Conservation (phyloP, 2,797 vertebrate genomes). For the Novumbra hubbsi region DNA sequence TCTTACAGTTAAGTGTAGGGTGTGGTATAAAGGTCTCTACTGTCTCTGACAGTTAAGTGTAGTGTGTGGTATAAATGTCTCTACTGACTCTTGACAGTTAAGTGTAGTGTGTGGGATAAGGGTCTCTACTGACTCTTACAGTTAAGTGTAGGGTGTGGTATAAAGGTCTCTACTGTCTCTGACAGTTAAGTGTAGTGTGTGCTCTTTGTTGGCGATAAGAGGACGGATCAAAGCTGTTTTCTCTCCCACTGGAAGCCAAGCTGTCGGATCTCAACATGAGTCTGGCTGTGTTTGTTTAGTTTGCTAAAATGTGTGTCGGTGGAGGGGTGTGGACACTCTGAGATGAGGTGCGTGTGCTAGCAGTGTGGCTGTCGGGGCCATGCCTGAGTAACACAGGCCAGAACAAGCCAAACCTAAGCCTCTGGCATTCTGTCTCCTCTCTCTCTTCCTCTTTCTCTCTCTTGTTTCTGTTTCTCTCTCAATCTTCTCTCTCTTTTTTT, state of each 20-base stretch:
- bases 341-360: slow-evolving; percentile 35
- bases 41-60: no score
- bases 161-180: background rate
- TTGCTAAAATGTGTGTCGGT: slow-evolving; percentile 9
- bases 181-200: slow-evolving; percentile 3
- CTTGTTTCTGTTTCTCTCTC: slow-evolving; percentile 8
- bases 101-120: slow-evolving; percentile 4
- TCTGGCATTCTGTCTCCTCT: slow-evolving; percentile 35
- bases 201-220: background rate
- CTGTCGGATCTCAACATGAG: slow-evolving; percentile 8
- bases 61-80: no score
- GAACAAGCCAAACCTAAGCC: slow-evolving; percentile 62
- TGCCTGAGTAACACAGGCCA: slow-evolving; percentile 58
- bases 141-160: slow-evolving; percentile 4
- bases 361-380: slow-evolving; percentile 35
- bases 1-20: no score
- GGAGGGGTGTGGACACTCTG: slow-evolving; percentile 6
- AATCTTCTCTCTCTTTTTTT: no score
- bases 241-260: slow-evolving; percentile 7
- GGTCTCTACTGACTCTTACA: background rate
- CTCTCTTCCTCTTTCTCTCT: slow-evolving; percentile 33
- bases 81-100: background rate
- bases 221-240: slow-evolving; percentile 5
- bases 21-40: no score
- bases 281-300: slow-evolving; percentile 12